Percentiles rank a stretch among this genome's conserved stretches.
phyloP scores from a whole-genome alignment of 2,888 invertebrate genomes.

The Limnephilus rhombicus region DNA sequence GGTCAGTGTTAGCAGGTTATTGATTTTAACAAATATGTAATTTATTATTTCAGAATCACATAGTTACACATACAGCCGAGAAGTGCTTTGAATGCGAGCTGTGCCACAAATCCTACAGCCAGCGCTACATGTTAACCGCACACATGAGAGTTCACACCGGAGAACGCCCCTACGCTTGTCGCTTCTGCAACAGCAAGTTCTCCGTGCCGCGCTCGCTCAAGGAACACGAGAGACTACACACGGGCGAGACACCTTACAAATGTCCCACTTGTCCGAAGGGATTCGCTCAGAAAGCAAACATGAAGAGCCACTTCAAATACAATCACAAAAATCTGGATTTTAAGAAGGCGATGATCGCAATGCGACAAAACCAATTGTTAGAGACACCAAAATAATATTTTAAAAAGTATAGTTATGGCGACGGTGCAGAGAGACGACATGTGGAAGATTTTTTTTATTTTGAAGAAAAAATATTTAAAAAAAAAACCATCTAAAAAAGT shows the following conservation, averaged over 20 bases:
- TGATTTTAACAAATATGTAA: no score
- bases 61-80: not conserved
- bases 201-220: conserved; percentile 19
- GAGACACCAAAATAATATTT: no score
- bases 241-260: conserved; percentile 46
- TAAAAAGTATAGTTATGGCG: no score
- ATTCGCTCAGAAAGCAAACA: conserved; percentile 53
- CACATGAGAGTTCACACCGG: conserved; percentile 38
- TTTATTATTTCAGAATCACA: conserved; percentile 44
- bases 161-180: conserved; percentile 40
- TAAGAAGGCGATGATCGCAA: not conserved
- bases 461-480: no score
- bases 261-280: conserved; percentile 45
- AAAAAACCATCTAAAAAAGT: no score
- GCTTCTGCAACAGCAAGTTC: conserved; percentile 49
- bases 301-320: conserved; percentile 23
- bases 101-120: conserved; percentile 3
- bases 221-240: conserved; percentile 55
- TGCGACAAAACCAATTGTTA: not conserved
- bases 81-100: not conserved
- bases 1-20: no score
- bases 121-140: not conserved
- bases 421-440: no score
- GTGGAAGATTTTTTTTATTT: no score
- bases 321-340: conserved; percentile 47